Evolutionary conservation across 2,888 invertebrate genomes (phyloP).

Genomic region (Baccha elongata): DNA sequence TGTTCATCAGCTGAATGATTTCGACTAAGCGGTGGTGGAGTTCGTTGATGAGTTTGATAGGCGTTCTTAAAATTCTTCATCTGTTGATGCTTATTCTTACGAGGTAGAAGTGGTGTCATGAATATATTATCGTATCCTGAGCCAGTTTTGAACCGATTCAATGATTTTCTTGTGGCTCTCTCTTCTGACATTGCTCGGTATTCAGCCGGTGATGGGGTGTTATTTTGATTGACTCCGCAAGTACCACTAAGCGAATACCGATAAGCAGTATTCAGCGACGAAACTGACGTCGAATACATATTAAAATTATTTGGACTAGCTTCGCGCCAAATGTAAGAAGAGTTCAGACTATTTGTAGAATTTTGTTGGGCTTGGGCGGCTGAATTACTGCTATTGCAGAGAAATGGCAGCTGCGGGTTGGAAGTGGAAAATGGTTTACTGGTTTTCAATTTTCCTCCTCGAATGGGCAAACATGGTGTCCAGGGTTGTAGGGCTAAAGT

Average conservation of each 20-base stretch:
- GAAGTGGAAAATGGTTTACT: constrained; percentile 82
- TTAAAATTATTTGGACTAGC: constrained; percentile 82
- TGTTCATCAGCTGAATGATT: constrained; percentile 75
- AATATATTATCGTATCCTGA: constrained; percentile 82
- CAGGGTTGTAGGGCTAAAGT: constrained; percentile 81
- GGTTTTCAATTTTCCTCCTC: constrained; percentile 82
- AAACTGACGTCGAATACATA: constrained; percentile 82
- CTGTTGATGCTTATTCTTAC: constrained; percentile 79
- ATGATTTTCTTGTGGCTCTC: constrained; percentile 80
- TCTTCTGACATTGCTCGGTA: constrained; percentile 80
- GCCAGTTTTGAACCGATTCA: constrained; percentile 81
- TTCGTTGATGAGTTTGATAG: constrained; percentile 74
- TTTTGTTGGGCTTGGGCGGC: constrained; percentile 77
- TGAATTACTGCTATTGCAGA: constrained; percentile 77
- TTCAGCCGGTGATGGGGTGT: constrained; percentile 77
- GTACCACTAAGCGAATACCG: constrained; percentile 78
- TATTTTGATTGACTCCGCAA: constrained; percentile 72
- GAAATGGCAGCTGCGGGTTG: constrained; percentile 82
- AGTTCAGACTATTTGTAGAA: constrained; percentile 81
- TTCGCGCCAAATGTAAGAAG: constrained; percentile 83
- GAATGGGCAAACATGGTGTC: constrained; percentile 82
- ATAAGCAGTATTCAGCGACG: constrained; percentile 80
- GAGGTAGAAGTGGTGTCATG: constrained; percentile 81
- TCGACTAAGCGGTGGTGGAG: constrained; percentile 73
- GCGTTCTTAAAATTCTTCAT: constrained; percentile 74